Evolutionary conservation across 2,797 vertebrate species (phyloP), one percentile per base, ranked within the genome.

Genomic region (Glossophaga mutica): DNA sequence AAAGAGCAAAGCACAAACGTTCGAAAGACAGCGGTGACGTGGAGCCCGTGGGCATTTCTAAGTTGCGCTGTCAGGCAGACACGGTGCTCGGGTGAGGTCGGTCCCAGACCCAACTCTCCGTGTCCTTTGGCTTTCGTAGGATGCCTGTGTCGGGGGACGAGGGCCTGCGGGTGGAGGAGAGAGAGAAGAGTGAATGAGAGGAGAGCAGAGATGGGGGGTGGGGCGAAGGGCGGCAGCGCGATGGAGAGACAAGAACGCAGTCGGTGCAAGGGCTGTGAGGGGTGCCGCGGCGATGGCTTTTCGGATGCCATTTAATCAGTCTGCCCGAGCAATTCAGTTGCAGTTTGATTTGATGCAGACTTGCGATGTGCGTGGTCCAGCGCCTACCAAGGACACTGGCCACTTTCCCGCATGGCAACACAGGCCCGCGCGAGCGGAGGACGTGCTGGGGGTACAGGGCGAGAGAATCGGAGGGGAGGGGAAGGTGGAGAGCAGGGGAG

Each of bases 301-400:
- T 57, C 92, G 92, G 97, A 94, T 73, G 74, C 87, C 85, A 50
- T 94, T 97, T 95, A 98, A 97, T 97, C 88, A 94, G 93, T 90
- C 95, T 97, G 93, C 96, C 94, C 96, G 92, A 94, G 82, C 95
- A 92, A 97, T 96, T 96, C 87, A 42, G 90, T 91, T 85, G 24
- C 90, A 85, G 93, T 95, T 94, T 96, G 91, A 97, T 96, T 96
- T 94, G 96, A 96, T 97, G 96, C 95, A 86, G 16, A 93, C 44
- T 85, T 97, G 87, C 55, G 57, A 90, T 95, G 94, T 90, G 79
- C 70, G 93, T 59, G 93, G 95, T 89, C 83, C 32, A 18, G 87
- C 5, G 1, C 81, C 94, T 92, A 96, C 95, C 37, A 74, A 96
- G 76, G 91, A 87, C 90, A 59, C 65, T 6, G 42, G 32, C 89